These are phyloP conservation scores for Drosophila grimshawi DNA, from an alignment of 1,140 invertebrate species.

Conservation along the genomic window DNA sequence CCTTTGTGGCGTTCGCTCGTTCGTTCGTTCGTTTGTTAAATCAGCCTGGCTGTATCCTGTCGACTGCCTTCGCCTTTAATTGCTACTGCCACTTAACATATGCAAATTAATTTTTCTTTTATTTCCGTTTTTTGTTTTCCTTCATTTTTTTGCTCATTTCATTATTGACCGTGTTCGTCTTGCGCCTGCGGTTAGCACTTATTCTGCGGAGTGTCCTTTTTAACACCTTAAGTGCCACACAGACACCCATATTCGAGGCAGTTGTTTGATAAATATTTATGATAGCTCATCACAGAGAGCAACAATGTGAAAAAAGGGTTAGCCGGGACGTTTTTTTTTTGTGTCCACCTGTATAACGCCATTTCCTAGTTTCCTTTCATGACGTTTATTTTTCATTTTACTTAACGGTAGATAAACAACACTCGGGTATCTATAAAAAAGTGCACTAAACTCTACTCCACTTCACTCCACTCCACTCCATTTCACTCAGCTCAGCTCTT, in stretches of 20 bases:
- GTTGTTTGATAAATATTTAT: slow-evolving; percentile 79
- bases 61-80: slow-evolving; percentile 56
- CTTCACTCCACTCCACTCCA: neutral
- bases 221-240: slow-evolving; percentile 59
- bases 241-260: slow-evolving; percentile 25
- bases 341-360: neutral
- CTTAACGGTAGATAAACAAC: slow-evolving; percentile 57
- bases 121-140: slow-evolving; percentile 3
- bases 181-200: slow-evolving; percentile 28
- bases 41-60: slow-evolving; percentile 46
- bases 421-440: slow-evolving; percentile 1
- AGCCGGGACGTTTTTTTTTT: neutral
- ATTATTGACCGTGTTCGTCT: slow-evolving; percentile 23
- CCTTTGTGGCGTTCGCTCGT: slow-evolving; percentile 23
- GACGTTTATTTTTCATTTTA: slow-evolving; percentile 49
- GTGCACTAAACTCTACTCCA: slow-evolving; percentile 30
- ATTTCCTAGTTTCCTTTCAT: slow-evolving; percentile 26
- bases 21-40: slow-evolving; percentile 69
- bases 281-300: slow-evolving; percentile 37
- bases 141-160: neutral
- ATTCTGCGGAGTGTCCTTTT: slow-evolving; percentile 42
- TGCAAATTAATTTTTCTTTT: slow-evolving; percentile 77
- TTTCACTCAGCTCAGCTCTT: slow-evolving; percentile 5
- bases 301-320: slow-evolving; percentile 56
- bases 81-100: slow-evolving; percentile 81